Conservation (phyloP, 2,113 vertebrate genomes). For the Perca flavescens region DNA sequence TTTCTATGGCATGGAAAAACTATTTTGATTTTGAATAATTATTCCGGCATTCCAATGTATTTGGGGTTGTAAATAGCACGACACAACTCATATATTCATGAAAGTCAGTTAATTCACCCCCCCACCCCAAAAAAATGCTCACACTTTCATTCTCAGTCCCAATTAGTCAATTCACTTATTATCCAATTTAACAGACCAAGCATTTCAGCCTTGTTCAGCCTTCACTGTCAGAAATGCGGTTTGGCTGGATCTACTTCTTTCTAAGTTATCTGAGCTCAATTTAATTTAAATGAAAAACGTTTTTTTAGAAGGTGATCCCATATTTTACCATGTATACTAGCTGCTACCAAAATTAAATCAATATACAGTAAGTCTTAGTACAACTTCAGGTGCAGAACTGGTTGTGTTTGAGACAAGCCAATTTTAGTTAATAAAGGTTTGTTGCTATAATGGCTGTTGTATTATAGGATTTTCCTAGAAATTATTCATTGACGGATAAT, state of each 20-base stretch:
- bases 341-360: neutral
- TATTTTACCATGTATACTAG: neutral
- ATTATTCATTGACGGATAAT: too few species aligned
- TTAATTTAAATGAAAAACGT: neutral
- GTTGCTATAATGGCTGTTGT: too few species aligned
- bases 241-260: neutral
- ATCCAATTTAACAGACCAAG: neutral
- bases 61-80: neutral
- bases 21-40: too few species aligned
- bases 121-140: too few species aligned
- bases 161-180: too few species aligned
- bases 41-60: neutral
- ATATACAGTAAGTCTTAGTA: neutral
- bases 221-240: neutral
- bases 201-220: neutral
- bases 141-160: too few species aligned
- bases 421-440: too few species aligned
- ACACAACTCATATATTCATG: too few species aligned
- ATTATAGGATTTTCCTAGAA: too few species aligned
- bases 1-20: neutral
- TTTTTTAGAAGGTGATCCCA: neutral
- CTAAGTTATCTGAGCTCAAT: neutral
- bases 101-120: too few species aligned
- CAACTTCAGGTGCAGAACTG: too few species aligned
- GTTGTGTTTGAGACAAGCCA: too few species aligned